Conservation (phyloP, 2,888 invertebrate genomes). For the Nymphalis c-album region DNA sequence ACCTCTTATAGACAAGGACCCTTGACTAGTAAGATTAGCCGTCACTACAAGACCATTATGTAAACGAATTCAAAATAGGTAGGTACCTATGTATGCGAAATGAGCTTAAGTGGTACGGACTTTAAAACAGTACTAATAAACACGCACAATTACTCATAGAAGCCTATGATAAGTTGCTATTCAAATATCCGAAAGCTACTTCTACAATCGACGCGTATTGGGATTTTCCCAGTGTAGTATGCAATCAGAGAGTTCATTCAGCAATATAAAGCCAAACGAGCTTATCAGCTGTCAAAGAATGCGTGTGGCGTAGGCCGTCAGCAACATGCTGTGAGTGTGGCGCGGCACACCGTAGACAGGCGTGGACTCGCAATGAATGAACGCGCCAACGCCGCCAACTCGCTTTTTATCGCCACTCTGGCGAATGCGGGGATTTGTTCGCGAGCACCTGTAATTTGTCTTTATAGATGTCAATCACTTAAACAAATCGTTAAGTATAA, state of each 20-base stretch:
- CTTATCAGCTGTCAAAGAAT: conserved; percentile 66
- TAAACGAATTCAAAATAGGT: not conserved
- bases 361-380: conserved; percentile 48
- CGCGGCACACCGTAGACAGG: conserved; percentile 35
- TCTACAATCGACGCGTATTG: conserved; percentile 10
- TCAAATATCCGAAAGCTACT: not conserved
- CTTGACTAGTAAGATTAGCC: not conserved
- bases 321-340: conserved; percentile 36
- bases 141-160: not conserved
- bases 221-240: conserved; percentile 28
- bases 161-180: not conserved
- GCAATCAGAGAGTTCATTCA: conserved; percentile 43
- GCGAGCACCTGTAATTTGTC: conserved; percentile 72
- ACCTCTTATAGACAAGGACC: conserved; percentile 12
- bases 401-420: conserved; percentile 72
- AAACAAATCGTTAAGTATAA: conserved; percentile 19
- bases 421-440: conserved; percentile 59
- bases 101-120: too few relatives aligned
- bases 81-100: not conserved
- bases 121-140: not conserved
- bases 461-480: conserved; percentile 40
- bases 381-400: conserved; percentile 55
- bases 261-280: conserved; percentile 55
- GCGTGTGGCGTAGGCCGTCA: conserved; percentile 54
- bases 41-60: not conserved